Evolutionary conservation across 2,888 invertebrate genomes (phyloP).

Genomic region (Pasiphila rectangulata): DNA sequence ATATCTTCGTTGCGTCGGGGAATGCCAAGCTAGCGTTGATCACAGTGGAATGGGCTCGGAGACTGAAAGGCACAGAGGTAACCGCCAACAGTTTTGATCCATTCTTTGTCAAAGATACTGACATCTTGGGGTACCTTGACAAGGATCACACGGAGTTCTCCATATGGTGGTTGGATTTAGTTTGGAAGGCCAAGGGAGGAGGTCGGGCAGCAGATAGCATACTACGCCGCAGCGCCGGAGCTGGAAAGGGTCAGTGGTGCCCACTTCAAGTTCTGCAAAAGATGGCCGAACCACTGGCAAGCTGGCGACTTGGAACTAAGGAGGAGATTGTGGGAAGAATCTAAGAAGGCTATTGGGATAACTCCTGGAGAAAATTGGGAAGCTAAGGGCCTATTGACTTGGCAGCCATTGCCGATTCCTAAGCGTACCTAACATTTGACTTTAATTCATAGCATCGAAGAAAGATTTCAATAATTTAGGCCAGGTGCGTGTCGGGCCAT

Average conservation of each 20-base stretch:
- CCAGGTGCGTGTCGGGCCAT: too few relatives aligned
- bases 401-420: slow-evolving; percentile 4
- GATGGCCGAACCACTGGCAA: slow-evolving; percentile 59
- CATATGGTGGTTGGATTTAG: slow-evolving; percentile 20
- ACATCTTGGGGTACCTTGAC: slow-evolving; percentile 24
- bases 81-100: slow-evolving; percentile 84
- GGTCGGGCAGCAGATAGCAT: slow-evolving; percentile 58
- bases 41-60: slow-evolving; percentile 79
- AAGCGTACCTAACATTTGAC: background rate
- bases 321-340: slow-evolving; percentile 53
- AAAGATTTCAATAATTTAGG: too few relatives aligned
- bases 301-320: slow-evolving; percentile 47
- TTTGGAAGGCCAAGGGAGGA: slow-evolving; percentile 61
- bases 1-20: slow-evolving; percentile 46
- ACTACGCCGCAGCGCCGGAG: slow-evolving; percentile 54
- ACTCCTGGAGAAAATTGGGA: slow-evolving; percentile 42
- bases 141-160: slow-evolving; percentile 2
- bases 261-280: slow-evolving; percentile 59
- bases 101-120: slow-evolving; percentile 58
- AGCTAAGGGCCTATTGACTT: background rate
- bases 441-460: background rate
- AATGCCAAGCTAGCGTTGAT: slow-evolving; percentile 82
- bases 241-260: slow-evolving; percentile 52
- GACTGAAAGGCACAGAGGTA: slow-evolving; percentile 79
- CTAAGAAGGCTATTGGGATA: slow-evolving; percentile 58